These are phyloP conservation scores for Chondrilla cf. caribensis DNA, from an alignment of 37 sponge, comb jelly and placozoan genomes.

Conservation along the genomic window DNA sequence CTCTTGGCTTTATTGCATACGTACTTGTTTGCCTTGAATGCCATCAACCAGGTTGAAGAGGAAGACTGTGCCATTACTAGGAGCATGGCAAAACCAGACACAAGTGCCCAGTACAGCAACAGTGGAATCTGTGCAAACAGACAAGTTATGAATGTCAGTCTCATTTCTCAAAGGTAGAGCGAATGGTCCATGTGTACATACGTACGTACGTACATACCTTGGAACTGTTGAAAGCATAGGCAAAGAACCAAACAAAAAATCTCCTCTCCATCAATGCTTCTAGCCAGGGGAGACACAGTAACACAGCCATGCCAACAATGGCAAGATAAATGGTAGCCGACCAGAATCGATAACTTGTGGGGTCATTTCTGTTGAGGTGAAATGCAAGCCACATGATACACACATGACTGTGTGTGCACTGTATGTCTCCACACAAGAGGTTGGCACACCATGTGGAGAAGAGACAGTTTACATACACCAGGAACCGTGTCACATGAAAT, in stretches of 20 bases:
- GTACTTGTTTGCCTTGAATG: slow-evolving; percentile 35
- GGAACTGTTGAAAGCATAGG: not conserved
- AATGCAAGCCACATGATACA: no score
- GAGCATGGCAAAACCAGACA: slow-evolving; percentile 14
- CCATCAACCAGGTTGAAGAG: not conserved
- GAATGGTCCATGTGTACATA: no score
- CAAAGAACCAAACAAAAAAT: not conserved
- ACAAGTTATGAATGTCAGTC: no score
- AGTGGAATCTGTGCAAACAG: not conserved
- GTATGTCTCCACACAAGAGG: no score
- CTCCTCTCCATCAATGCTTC: slow-evolving; percentile 26
- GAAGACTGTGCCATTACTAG: slow-evolving; percentile 54
- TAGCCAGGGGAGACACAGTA: slow-evolving; percentile 43
- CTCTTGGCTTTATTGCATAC: not conserved
- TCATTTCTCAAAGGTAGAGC: not conserved
- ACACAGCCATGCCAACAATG: slow-evolving; percentile 24
- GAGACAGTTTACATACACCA: no score
- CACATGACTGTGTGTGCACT: no score
- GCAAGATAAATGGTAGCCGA: slow-evolving; percentile 52
- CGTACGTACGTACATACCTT: no score
- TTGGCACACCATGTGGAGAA: no score
- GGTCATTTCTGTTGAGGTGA: slow-evolving; percentile 23
- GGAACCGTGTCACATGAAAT: no score
- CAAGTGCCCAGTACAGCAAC: slow-evolving; percentile 45
- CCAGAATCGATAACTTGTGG: slow-evolving; percentile 37